Percentiles rank a stretch among this genome's conserved stretches.
Conservation (phyloP, 2,113 vertebrate genomes). For the Eulemur rufifrons region DNA sequence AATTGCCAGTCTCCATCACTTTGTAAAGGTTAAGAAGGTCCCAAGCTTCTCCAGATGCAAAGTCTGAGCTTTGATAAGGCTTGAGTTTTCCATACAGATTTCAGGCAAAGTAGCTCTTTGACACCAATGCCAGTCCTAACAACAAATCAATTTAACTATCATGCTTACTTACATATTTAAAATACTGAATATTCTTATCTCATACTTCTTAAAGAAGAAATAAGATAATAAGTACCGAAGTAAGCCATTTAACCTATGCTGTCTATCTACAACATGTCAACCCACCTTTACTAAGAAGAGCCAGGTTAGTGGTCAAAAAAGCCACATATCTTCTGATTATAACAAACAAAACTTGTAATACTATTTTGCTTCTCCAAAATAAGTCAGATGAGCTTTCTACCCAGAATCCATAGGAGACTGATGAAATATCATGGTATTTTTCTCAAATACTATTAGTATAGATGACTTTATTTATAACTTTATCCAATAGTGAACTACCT, state of each 20-base stretch:
- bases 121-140: conserved; percentile 6
- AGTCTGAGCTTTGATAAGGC: background rate
- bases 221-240: background rate
- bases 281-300: background rate
- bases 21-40: background rate
- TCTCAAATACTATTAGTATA: conserved; percentile 6
- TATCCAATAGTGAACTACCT: background rate
- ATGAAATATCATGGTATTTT: conserved; percentile 21
- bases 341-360: background rate
- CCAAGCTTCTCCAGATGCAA: conserved; percentile 21
- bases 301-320: background rate
- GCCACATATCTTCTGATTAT: background rate
- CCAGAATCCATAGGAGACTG: background rate
- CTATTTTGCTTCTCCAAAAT: conserved; percentile 35
- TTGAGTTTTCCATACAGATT: background rate
- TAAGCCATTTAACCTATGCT: background rate
- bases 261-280: background rate
- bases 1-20: background rate
- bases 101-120: background rate
- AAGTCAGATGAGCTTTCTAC: background rate
- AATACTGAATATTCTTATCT: background rate
- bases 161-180: conserved; percentile 14
- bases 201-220: background rate
- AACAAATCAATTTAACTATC: conserved; percentile 3
- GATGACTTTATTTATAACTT: background rate